Percentiles rank a stretch among this genome's conserved stretches.
Evolutionary conservation across 2,113 vertebrate genomes (phyloP).

Genomic region (Numenius arquata): DNA sequence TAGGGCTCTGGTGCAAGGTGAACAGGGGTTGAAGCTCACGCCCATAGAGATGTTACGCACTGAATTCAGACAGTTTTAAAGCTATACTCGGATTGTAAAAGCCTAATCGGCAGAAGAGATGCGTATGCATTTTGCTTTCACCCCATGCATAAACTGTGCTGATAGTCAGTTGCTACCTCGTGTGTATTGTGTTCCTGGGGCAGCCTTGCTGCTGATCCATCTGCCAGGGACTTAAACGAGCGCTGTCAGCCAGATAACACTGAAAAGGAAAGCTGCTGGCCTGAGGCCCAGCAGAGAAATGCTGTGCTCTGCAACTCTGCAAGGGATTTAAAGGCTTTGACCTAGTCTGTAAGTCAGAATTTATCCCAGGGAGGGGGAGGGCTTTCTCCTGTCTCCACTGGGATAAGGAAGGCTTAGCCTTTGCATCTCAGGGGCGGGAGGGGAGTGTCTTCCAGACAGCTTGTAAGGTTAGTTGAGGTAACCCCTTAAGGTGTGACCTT

Average conservation of each 20-base stretch:
- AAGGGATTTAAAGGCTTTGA: background rate
- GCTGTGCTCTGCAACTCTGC: background rate
- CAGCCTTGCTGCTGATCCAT: background rate
- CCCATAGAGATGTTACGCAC: background rate
- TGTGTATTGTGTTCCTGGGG: background rate
- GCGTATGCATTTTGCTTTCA: background rate
- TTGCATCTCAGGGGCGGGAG: accelerated
- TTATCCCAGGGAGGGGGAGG: background rate
- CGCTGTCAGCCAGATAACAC: background rate
- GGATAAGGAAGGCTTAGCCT: background rate
- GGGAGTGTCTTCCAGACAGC: background rate
- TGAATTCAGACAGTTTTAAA: background rate
- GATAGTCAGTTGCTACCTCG: background rate
- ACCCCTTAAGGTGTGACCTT: background rate
- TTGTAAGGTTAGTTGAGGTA: background rate
- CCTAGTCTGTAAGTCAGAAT: background rate
- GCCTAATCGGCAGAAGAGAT: background rate
- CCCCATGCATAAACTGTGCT: background rate
- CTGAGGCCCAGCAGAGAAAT: background rate
- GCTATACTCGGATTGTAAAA: background rate
- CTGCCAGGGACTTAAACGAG: background rate
- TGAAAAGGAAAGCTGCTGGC: background rate
- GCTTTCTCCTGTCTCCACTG: background rate
- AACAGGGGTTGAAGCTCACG: background rate
- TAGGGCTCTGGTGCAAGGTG: background rate